Percentiles rank a stretch among this genome's conserved stretches.
Evolutionary conservation across 1,140 invertebrate genomes (phyloP).

Genomic region (Drosophila yakuba): DNA sequence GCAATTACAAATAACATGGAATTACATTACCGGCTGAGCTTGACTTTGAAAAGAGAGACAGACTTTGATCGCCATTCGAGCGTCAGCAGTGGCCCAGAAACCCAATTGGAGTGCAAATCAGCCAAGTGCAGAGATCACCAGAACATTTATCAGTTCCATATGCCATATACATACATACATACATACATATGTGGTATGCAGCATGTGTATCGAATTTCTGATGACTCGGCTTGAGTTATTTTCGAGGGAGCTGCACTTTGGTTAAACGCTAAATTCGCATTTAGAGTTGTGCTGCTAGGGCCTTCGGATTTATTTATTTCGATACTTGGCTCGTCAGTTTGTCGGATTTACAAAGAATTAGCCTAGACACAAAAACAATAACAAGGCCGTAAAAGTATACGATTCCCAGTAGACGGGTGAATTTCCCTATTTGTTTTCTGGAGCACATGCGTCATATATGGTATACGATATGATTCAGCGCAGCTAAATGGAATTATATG

Average conservation of each 20-base stretch:
- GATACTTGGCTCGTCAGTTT: slow-evolving; percentile 9
- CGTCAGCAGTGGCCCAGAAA: slow-evolving; percentile 57
- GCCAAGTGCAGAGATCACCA: slow-evolving; percentile 35
- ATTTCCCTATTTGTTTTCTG: slow-evolving; percentile 47
- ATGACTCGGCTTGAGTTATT: slow-evolving; percentile 16
- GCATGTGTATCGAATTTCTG: slow-evolving; percentile 8
- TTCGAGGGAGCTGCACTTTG: slow-evolving; percentile 20
- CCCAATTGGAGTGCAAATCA: slow-evolving; percentile 48
- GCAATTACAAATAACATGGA: slow-evolving; percentile 3
- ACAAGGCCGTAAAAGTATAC: slow-evolving; percentile 36
- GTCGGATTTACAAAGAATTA: slow-evolving; percentile 27
- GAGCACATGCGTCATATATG: slow-evolving; percentile 34
- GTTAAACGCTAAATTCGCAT: slow-evolving; percentile 19
- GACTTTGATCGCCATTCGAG: slow-evolving; percentile 25
- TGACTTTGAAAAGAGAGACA: slow-evolving; percentile 43
- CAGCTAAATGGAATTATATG: not conserved
- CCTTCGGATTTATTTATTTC: slow-evolving; percentile 4
- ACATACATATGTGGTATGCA: not conserved
- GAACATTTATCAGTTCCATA: slow-evolving; percentile 6
- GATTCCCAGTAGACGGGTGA: slow-evolving; percentile 11
- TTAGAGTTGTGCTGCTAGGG: slow-evolving; percentile 1
- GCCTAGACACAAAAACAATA: slow-evolving; percentile 12
- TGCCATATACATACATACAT: not conserved
- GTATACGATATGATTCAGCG: slow-evolving; percentile 28
- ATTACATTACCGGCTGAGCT: slow-evolving; percentile 20